Evolutionary conservation across 2,888 invertebrate genomes (phyloP).

Genomic region (Drosophila greeni): DNA sequence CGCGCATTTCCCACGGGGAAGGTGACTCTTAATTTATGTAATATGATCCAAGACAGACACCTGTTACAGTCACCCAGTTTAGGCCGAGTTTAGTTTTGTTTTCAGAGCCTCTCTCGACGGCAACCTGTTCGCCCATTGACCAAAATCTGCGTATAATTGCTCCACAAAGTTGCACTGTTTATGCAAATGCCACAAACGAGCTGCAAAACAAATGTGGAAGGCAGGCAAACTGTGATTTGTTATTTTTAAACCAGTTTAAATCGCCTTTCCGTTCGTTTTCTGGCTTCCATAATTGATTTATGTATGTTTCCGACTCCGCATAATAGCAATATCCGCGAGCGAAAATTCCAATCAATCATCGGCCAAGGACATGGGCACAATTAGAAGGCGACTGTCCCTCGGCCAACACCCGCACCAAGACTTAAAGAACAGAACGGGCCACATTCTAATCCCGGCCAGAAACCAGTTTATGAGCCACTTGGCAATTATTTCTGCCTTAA

Average conservation of each 20-base stretch:
- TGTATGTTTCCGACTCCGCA: conserved; percentile 35
- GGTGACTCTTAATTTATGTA: conserved; percentile 38
- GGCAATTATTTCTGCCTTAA: conserved; percentile 55
- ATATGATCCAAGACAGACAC: conserved; percentile 8
- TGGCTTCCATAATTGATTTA: conserved; percentile 46
- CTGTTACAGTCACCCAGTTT: conserved; percentile 41
- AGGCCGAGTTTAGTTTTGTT: conserved; percentile 9
- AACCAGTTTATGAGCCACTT: conserved; percentile 56
- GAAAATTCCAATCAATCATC: conserved; percentile 47
- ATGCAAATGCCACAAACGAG: conserved; percentile 33
- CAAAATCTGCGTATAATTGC: conserved; percentile 40
- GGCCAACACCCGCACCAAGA: conserved; percentile 43
- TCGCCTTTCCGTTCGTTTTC: conserved; percentile 23
- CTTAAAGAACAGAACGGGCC: conserved; percentile 22
- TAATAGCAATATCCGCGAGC: conserved; percentile 55
- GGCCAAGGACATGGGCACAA: conserved; percentile 37
- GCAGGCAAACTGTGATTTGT: conserved; percentile 32
- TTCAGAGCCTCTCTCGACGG: conserved; percentile 7
- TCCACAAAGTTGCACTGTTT: conserved; percentile 37
- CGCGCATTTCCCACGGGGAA: conserved; percentile 35
- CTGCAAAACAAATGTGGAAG: conserved; percentile 4
- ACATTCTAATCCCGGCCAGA: conserved; percentile 58
- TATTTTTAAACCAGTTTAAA: conserved; percentile 40
- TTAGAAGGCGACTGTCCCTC: conserved; percentile 40
- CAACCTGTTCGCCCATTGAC: conserved; percentile 40